Evolutionary conservation across 2,113 vertebrate species (phyloP).

Genomic region (Podarcis cretensis): DNA sequence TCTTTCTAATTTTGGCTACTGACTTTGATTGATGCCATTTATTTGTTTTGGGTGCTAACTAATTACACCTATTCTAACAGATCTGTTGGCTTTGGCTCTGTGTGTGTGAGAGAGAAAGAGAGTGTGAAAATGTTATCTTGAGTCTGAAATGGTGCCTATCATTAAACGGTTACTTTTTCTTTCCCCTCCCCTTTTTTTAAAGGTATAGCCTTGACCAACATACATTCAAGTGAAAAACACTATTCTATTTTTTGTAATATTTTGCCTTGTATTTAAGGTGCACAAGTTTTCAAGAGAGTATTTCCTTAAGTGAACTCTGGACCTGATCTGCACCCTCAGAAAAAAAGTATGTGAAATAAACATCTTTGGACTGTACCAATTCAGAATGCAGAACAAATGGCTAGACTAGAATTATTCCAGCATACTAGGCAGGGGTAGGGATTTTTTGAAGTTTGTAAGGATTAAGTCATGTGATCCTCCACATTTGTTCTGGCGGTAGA

Average conservation of each 20-base stretch:
- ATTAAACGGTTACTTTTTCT: neutral
- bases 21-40: conserved; percentile 57
- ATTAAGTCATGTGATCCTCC: conserved; percentile 35
- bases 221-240: conserved; percentile 1
- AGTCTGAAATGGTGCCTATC: conserved; percentile 31
- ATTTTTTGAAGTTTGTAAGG: neutral
- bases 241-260: too few species aligned
- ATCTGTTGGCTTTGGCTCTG: conserved; percentile 44
- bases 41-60: conserved; percentile 51
- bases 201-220: conserved; percentile 6
- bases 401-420: neutral
- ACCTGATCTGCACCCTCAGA: neutral
- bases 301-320: neutral
- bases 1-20: conserved; percentile 37
- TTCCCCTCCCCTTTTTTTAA: neutral
- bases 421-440: neutral
- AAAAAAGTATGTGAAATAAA: neutral
- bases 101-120: too few species aligned
- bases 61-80: conserved; percentile 54
- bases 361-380: neutral
- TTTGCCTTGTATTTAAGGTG: too few species aligned
- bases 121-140: conserved; percentile 11
- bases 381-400: neutral
- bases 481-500: conserved; percentile 62
- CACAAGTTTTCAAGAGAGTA: neutral